Evolutionary conservation across 2,888 invertebrate species (phyloP).

Genomic region (Chydorus sphaericus): DNA sequence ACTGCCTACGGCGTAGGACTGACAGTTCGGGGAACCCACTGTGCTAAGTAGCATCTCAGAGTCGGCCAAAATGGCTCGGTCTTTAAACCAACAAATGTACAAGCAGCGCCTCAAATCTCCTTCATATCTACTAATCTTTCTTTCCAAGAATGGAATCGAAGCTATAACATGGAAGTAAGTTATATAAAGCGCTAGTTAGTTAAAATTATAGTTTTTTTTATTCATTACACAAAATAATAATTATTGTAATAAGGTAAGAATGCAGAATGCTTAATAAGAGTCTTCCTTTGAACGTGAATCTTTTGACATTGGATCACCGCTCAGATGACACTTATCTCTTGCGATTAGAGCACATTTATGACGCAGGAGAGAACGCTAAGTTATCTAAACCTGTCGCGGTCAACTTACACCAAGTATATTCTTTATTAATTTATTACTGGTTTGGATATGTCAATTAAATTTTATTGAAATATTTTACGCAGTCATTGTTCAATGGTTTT

Average conservation of each 20-base stretch:
- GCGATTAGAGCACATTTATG: constrained; percentile 61
- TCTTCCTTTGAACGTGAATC: constrained; percentile 52
- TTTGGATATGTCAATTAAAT: no score
- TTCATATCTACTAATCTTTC: constrained; percentile 2
- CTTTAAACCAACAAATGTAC: constrained; percentile 1
- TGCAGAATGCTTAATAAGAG: constrained; percentile 32
- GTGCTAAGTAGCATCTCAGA: constrained; percentile 26
- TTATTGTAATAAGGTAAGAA: background rate
- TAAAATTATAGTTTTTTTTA: no score
- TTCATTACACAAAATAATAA: background rate
- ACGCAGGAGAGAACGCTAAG: constrained; percentile 29
- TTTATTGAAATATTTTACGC: background rate
- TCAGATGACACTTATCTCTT: constrained; percentile 42
- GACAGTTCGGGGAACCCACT: constrained; percentile 40
- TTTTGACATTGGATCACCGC: constrained; percentile 69
- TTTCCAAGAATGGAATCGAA: constrained; percentile 20
- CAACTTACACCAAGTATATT: no score
- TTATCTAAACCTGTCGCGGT: no score
- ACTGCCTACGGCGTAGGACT: constrained; percentile 34
- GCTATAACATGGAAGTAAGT: constrained; percentile 31
- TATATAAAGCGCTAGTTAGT: constrained; percentile 17
- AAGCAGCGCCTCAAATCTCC: background rate
- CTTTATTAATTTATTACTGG: no score
- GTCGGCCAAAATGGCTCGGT: constrained; percentile 32
- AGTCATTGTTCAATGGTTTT: constrained; percentile 17